Evolutionary conservation across 1,140 invertebrate genomes (phyloP).

Genomic region (Antheraea mylitta): DNA sequence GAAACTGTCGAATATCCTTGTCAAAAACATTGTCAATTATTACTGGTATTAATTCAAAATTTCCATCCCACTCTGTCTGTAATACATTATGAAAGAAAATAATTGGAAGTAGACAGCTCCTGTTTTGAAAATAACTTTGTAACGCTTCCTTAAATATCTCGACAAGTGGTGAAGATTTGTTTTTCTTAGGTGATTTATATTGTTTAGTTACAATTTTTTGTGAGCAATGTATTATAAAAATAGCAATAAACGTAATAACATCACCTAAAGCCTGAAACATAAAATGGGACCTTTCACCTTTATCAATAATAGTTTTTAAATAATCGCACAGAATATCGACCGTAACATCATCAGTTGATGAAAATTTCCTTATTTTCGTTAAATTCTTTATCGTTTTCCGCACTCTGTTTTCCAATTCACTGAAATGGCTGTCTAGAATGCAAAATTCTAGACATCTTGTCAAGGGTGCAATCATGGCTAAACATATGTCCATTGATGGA

Average conservation of each 20-base stretch:
- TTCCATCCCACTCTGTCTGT: slow-evolving; percentile 82
- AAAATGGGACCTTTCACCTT: slow-evolving; percentile 81
- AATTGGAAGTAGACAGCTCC: slow-evolving; percentile 82
- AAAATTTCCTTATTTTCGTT: slow-evolving; percentile 81
- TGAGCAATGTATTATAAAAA: slow-evolving; percentile 82
- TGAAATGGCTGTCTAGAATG: slow-evolving; percentile 84
- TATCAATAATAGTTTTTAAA: slow-evolving; percentile 81
- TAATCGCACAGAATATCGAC: slow-evolving; percentile 79
- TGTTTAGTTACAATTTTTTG: slow-evolving; percentile 60
- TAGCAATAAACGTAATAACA: slow-evolving; percentile 82
- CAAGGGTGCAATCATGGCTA: slow-evolving; percentile 84
- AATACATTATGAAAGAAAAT: slow-evolving; percentile 83
- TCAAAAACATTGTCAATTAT: slow-evolving; percentile 82
- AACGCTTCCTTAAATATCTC: slow-evolving; percentile 78
- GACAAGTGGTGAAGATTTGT: slow-evolving; percentile 58
- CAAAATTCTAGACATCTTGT: slow-evolving; percentile 83
- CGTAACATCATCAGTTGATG: slow-evolving; percentile 78
- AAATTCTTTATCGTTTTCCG: slow-evolving; percentile 82
- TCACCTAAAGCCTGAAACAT: slow-evolving; percentile 84
- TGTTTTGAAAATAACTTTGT: slow-evolving; percentile 80
- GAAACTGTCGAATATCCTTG: slow-evolving; percentile 80
- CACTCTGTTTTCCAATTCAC: slow-evolving; percentile 82
- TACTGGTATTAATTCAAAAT: slow-evolving; percentile 77
- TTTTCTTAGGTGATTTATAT: slow-evolving; percentile 54
- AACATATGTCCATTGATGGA: slow-evolving; percentile 81